phyloP scores from a whole-genome alignment of 37 sponge, comb jelly and placozoan genomes.

The Ephydatia muelleri region DNA sequence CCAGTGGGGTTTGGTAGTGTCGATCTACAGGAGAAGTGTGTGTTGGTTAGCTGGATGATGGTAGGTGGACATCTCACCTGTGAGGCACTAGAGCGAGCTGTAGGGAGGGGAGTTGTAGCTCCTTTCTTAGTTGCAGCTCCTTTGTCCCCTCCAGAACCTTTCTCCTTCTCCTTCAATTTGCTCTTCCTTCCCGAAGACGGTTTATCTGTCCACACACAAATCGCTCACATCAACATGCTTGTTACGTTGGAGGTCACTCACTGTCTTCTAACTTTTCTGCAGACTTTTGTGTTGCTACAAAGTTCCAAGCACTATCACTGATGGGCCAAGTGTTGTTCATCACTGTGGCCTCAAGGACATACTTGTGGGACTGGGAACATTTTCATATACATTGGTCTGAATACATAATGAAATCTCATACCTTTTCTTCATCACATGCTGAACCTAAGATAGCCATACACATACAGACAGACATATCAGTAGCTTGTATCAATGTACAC shows the following conservation, averaged over 20 bases:
- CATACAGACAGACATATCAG: constrained; percentile 13
- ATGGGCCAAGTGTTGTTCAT: constrained; percentile 77
- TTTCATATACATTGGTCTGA: too few relatives aligned
- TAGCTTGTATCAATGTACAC: not conserved
- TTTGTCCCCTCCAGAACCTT: not conserved
- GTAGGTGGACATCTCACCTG: not conserved
- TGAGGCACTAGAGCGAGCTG: not conserved
- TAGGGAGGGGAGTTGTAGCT: not conserved
- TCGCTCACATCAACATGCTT: too few relatives aligned
- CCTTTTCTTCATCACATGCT: constrained; percentile 3
- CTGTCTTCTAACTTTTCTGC: constrained; percentile 37
- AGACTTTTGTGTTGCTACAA: constrained; percentile 21
- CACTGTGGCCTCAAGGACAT: constrained; percentile 72
- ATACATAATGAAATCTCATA: not conserved
- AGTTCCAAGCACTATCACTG: constrained; percentile 78
- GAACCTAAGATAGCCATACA: constrained; percentile 5
- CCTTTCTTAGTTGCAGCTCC: constrained; percentile 16
- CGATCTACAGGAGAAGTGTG: constrained; percentile 12
- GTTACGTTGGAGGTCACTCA: too few relatives aligned
- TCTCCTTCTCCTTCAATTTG: not conserved
- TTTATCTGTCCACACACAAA: not conserved
- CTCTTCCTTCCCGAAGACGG: constrained; percentile 18
- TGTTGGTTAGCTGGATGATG: not conserved
- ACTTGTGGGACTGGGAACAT: constrained; percentile 66
- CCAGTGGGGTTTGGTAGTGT: constrained; percentile 73